These are phyloP conservation scores for Eulemur mongoz DNA, from an alignment of 2,797 vertebrate genomes.

Conservation along the genomic window DNA sequence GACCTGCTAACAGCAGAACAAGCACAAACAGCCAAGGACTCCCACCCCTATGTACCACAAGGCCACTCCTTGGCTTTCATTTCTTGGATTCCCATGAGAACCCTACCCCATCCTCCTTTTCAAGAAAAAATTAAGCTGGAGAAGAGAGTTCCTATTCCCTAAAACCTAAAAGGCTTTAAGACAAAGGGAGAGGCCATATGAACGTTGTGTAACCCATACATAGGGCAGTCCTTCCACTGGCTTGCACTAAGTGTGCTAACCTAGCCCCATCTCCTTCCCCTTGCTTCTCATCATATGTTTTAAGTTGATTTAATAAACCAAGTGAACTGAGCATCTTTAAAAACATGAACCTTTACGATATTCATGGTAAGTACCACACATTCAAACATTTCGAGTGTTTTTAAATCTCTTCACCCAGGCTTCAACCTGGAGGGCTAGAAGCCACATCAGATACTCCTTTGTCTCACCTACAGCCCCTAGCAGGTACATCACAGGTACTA, in stretches of 20 bases:
- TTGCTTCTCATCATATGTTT: background rate
- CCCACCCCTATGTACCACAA: background rate
- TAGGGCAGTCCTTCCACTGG: background rate
- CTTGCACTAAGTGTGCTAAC: background rate
- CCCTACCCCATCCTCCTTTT: background rate
- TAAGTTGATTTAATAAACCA: constrained; percentile 3
- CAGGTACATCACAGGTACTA: background rate
- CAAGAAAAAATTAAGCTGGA: background rate
- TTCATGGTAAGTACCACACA: background rate
- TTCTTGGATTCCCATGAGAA: background rate
- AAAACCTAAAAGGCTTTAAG: background rate
- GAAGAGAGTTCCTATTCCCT: background rate
- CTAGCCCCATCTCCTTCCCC: background rate
- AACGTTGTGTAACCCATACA: background rate
- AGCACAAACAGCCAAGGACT: background rate
- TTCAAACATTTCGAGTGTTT: background rate
- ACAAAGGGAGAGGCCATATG: background rate
- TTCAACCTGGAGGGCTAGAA: background rate
- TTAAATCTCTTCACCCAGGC: background rate
- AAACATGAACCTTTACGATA: background rate
- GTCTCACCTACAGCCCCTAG: background rate
- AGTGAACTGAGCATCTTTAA: background rate
- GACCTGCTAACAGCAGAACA: background rate
- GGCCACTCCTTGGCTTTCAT: background rate
- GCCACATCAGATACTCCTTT: background rate